These are phyloP conservation scores for Nymphalis urticae DNA, from an alignment of 2,888 invertebrate species.

Conservation along the genomic window DNA sequence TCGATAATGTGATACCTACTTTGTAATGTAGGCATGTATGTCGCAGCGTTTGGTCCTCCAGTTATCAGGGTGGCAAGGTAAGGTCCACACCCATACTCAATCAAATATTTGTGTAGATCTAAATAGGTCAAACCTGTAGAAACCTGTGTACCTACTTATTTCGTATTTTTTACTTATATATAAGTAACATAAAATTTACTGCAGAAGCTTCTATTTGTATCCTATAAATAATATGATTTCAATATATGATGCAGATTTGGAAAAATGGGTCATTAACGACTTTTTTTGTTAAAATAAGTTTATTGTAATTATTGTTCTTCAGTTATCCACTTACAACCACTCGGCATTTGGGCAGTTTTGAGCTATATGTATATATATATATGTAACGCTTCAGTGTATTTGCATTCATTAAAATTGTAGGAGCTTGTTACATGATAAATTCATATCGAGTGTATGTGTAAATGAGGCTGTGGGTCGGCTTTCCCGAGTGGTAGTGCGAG, in stretches of 20 bases:
- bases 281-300: neutral
- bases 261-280: too few species aligned
- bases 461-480: slow-evolving; percentile 55
- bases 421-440: slow-evolving; percentile 35
- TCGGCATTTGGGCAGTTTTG: slow-evolving; percentile 5
- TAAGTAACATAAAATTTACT: too few species aligned
- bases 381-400: slow-evolving; percentile 29
- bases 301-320: too few species aligned
- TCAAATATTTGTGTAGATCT: slow-evolving; percentile 63
- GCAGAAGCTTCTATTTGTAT: too few species aligned
- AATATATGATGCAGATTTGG: too few species aligned
- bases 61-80: slow-evolving; percentile 56
- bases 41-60: slow-evolving; percentile 40
- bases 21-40: slow-evolving; percentile 20
- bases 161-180: too few species aligned
- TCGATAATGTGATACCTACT: neutral
- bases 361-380: slow-evolving; percentile 1
- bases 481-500: slow-evolving; percentile 44
- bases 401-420: slow-evolving; percentile 37
- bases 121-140: slow-evolving; percentile 66
- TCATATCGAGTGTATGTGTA: slow-evolving; percentile 49
- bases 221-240: too few species aligned
- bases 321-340: neutral
- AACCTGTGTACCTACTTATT: too few species aligned
- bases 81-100: slow-evolving; percentile 62